Percentiles rank a stretch among this genome's conserved stretches.
Conservation (phyloP, 2,888 invertebrate species). For the Pristionchus exspectatus region DNA sequence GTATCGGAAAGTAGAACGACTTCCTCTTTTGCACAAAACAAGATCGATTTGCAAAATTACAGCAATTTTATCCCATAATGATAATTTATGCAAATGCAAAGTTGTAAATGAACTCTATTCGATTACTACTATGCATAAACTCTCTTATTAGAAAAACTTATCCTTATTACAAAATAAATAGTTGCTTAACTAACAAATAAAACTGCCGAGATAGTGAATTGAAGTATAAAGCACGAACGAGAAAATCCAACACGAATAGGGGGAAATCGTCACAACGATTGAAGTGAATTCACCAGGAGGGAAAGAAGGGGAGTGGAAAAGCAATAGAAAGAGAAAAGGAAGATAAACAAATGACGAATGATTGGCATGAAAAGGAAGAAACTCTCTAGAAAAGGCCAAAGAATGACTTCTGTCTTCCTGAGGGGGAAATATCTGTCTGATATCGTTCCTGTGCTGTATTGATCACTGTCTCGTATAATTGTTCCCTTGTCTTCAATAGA, state of each 20-base stretch:
- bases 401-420: slow-evolving; percentile 57
- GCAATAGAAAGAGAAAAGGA: slow-evolving; percentile 26
- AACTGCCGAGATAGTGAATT: slow-evolving; percentile 2
- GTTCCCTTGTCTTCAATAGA: slow-evolving; percentile 69
- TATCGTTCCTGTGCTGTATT: slow-evolving; percentile 26
- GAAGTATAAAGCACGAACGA: slow-evolving; percentile 39
- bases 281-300: slow-evolving; percentile 31
- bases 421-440: slow-evolving; percentile 52
- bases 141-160: slow-evolving; percentile 14
- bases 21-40: neutral
- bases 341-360: neutral
- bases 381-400: slow-evolving; percentile 61
- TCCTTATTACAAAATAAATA: neutral
- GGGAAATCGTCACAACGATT: slow-evolving; percentile 32
- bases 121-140: slow-evolving; percentile 4
- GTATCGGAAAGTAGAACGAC: slow-evolving; percentile 30
- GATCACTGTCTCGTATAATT: slow-evolving; percentile 69
- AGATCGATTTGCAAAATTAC: slow-evolving; percentile 3
- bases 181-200: neutral
- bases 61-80: neutral
- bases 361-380: neutral
- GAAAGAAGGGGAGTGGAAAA: neutral
- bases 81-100: slow-evolving; percentile 12
- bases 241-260: neutral
- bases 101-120: slow-evolving; percentile 19